phyloP scores from a whole-genome alignment of 2,888 invertebrate species.

The Caenorhabditis plicata region DNA sequence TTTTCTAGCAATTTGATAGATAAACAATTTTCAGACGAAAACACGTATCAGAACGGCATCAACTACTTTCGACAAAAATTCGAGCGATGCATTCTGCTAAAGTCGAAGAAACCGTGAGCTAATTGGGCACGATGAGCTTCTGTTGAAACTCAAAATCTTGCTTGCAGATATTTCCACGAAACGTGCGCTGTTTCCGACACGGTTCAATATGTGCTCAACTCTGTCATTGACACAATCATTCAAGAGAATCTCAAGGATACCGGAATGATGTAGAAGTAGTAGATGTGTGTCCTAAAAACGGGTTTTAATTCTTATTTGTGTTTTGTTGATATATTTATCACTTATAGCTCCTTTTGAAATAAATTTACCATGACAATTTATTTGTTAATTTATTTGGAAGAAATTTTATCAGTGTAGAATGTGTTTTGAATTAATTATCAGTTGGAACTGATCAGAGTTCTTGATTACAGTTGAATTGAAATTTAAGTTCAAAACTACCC shows the following conservation, averaged over 20 bases:
- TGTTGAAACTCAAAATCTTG: neutral
- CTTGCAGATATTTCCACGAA: slow-evolving; percentile 49
- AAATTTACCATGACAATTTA: too few species aligned
- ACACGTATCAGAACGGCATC: slow-evolving; percentile 41
- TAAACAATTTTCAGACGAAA: slow-evolving; percentile 39
- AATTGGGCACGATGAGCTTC: neutral
- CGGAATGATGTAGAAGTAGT: too few species aligned
- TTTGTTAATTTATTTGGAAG: too few species aligned
- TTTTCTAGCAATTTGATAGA: neutral
- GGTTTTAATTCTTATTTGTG: too few species aligned
- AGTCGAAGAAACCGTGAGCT: slow-evolving; percentile 14
- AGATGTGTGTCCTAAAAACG: too few species aligned
- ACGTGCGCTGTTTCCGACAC: slow-evolving; percentile 52
- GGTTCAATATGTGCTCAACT: slow-evolving; percentile 52
- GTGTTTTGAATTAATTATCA: too few species aligned
- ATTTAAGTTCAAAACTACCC: too few species aligned
- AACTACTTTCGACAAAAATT: slow-evolving; percentile 42
- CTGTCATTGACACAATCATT: slow-evolving; percentile 61
- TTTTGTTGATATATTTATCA: too few species aligned
- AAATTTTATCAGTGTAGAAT: too few species aligned
- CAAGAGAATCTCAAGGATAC: slow-evolving; percentile 58
- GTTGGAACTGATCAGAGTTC: too few species aligned
- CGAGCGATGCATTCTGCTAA: slow-evolving; percentile 19
- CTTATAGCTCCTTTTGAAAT: too few species aligned
- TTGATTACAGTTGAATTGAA: too few species aligned